These are phyloP conservation scores for Parasteatoda lunata DNA, from an alignment of 2,888 invertebrate species.

Conservation along the genomic window DNA sequence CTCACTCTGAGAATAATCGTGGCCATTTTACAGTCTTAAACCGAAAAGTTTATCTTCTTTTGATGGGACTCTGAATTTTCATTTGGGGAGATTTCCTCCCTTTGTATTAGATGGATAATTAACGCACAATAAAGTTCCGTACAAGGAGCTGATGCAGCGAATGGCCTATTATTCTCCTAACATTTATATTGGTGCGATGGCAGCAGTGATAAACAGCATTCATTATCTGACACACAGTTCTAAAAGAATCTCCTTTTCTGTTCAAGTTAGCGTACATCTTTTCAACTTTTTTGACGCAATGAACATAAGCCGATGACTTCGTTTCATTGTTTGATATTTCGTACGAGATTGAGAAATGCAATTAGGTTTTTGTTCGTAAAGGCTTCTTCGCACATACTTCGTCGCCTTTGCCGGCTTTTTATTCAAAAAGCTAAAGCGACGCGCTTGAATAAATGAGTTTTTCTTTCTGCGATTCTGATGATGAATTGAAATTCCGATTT, in stretches of 20 bases:
- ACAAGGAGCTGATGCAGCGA: background rate
- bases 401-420: background rate
- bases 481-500: background rate
- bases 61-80: no score
- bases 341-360: slow-evolving; percentile 7
- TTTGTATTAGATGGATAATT: background rate
- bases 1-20: no score
- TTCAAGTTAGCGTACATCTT: background rate
- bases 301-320: background rate
- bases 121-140: background rate
- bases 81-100: background rate
- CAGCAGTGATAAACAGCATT: slow-evolving; percentile 41
- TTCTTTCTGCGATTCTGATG: background rate
- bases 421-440: background rate
- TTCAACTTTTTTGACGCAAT: background rate
- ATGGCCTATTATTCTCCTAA: background rate
- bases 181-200: background rate
- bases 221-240: slow-evolving; percentile 24
- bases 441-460: slow-evolving; percentile 3
- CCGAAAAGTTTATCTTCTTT: no score
- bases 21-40: no score
- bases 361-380: slow-evolving; percentile 8
- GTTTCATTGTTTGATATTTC: background rate
- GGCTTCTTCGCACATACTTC: slow-evolving; percentile 2
- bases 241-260: background rate